Percentiles rank a stretch among this genome's conserved stretches.
These are phyloP conservation scores for Ricordea florida DNA, from an alignment of 92 coral and sea anemone genomes.

Conservation along the genomic window DNA sequence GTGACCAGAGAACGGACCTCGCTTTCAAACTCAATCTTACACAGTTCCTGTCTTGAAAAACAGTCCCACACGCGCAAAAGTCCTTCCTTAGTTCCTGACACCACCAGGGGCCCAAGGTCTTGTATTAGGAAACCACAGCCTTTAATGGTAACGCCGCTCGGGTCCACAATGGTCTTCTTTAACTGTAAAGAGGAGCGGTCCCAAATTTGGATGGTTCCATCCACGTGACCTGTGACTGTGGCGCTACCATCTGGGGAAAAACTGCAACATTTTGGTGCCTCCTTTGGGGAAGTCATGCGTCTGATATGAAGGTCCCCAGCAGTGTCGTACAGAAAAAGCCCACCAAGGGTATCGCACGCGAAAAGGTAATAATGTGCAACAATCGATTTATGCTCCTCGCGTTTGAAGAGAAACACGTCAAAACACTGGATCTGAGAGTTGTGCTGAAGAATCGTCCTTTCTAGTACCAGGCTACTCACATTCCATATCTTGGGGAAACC, in stretches of 20 bases:
- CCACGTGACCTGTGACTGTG: constrained; percentile 40
- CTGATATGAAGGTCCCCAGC: background rate
- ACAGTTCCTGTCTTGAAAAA: background rate
- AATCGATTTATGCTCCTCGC: background rate
- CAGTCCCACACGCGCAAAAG: constrained; percentile 37
- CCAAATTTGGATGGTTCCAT: constrained; percentile 43
- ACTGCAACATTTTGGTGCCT: constrained; percentile 28
- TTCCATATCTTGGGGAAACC: constrained; percentile 12
- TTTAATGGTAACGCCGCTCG: constrained; percentile 11
- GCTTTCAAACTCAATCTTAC: constrained; percentile 38
- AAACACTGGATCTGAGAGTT: background rate
- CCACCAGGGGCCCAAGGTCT: constrained; percentile 20
- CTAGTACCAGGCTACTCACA: background rate
- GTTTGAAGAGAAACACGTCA: constrained; percentile 5
- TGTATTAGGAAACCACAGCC: constrained; percentile 33
- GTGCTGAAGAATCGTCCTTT: background rate
- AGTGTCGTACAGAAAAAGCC: constrained; percentile 17
- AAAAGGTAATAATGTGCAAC: constrained; percentile 15
- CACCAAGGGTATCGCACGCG: constrained; percentile 29
- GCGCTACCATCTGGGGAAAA: constrained; percentile 42
- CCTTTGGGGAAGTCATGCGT: background rate
- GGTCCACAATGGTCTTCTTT: constrained; percentile 4
- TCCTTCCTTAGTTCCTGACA: constrained; percentile 30
- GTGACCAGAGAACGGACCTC: constrained; percentile 42
- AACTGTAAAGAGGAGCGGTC: constrained; percentile 5